These are phyloP conservation scores for Lydus trimaculatus DNA, from an alignment of 2,888 invertebrate species.

Conservation along the genomic window DNA sequence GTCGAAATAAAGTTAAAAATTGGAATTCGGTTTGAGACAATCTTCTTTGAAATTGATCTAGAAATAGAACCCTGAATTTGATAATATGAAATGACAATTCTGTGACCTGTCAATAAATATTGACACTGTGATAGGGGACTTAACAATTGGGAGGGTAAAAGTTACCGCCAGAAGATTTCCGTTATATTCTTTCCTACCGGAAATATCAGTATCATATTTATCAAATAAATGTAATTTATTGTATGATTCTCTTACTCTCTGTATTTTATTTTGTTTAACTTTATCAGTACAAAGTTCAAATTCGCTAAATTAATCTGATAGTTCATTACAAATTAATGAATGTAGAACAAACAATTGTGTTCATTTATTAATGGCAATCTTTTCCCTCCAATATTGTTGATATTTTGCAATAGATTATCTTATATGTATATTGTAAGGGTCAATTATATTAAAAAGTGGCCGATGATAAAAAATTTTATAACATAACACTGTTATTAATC, in stretches of 20 bases:
- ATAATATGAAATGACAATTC: constrained; percentile 4
- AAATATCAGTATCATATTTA: constrained; percentile 17
- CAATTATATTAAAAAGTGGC: background rate
- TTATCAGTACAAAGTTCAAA: background rate
- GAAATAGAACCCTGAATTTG: constrained; percentile 5
- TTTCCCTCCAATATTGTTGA: background rate
- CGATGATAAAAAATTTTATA: constrained; percentile 7
- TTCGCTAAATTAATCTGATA: background rate
- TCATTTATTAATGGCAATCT: background rate
- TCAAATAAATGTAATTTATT: background rate
- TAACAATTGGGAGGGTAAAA: constrained; percentile 19
- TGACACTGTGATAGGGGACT: constrained; percentile 23
- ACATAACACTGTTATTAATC: background rate
- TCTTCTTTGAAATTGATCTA: background rate
- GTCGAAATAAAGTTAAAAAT: too few species aligned
- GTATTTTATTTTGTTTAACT: background rate
- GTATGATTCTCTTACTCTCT: background rate
- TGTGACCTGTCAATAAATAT: constrained; percentile 28
- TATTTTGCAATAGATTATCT: constrained; percentile 1
- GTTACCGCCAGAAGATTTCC: constrained; percentile 27
- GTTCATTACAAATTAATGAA: background rate
- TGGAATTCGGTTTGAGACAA: background rate
- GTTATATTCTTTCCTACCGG: constrained; percentile 22
- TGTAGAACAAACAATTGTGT: background rate
- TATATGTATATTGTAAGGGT: background rate